Conservation (phyloP, 2,113 vertebrate genomes). For the Bubalus kerabau region DNA sequence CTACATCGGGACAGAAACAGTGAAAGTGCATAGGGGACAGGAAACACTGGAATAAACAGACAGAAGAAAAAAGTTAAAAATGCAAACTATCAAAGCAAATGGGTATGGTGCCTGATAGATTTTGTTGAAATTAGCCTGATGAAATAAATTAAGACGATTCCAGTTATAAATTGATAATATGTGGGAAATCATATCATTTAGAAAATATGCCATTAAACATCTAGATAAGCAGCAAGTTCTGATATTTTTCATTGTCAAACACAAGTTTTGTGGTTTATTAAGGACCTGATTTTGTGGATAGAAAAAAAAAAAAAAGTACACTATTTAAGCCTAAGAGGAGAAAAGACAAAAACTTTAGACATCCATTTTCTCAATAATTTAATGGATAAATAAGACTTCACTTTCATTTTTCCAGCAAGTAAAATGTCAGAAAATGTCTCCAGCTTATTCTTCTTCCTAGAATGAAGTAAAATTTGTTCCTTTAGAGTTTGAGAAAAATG, state of each 20-base stretch:
- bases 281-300: background rate
- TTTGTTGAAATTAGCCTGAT: background rate
- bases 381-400: background rate
- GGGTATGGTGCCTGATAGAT: background rate
- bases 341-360: background rate
- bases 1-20: background rate
- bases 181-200: background rate
- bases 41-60: background rate
- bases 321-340: background rate
- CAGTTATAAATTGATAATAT: background rate
- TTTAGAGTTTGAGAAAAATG: background rate
- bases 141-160: background rate
- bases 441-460: background rate
- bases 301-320: background rate
- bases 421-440: background rate
- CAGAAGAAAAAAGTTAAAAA: background rate
- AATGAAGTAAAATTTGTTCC: background rate
- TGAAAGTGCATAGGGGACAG: background rate
- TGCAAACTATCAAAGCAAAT: background rate
- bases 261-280: background rate
- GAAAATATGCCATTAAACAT: background rate
- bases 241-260: background rate
- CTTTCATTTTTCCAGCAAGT: background rate
- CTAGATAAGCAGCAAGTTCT: background rate
- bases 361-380: background rate